Evolutionary conservation across 2,797 vertebrate genomes (phyloP).

Genomic region (Phalloptychus januarius): DNA sequence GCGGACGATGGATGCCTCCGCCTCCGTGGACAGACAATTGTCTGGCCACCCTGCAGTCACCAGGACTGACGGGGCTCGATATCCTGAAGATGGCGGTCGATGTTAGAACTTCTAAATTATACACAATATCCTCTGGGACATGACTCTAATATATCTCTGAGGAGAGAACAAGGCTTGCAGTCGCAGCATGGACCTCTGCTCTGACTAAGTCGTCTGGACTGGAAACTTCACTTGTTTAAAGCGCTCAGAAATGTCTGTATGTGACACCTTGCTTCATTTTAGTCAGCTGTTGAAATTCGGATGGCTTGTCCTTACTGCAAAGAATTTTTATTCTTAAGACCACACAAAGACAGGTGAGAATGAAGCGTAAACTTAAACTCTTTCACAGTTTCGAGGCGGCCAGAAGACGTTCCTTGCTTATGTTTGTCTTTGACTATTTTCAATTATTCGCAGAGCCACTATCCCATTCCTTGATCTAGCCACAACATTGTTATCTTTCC

Average conservation of each 20-base stretch:
- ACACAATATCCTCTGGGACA: constrained; percentile 62
- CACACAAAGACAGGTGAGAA: neutral
- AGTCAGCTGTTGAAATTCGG: constrained; percentile 4
- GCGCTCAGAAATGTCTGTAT: constrained; percentile 27
- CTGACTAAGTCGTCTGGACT: constrained; percentile 26
- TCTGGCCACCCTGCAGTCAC: constrained; percentile 61
- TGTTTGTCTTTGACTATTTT: constrained; percentile 74
- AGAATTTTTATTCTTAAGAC: neutral
- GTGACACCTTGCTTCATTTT: constrained; percentile 15
- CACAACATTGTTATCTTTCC: constrained; percentile 77
- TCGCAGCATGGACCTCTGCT: constrained; percentile 22
- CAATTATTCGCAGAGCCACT: constrained; percentile 67
- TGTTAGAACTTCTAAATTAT: constrained; percentile 84
- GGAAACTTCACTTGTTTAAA: constrained; percentile 24
- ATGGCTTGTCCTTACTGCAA: neutral
- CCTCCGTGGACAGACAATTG: constrained; percentile 73
- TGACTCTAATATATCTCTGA: constrained; percentile 57
- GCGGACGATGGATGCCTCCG: constrained; percentile 38
- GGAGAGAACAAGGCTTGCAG: constrained; percentile 31
- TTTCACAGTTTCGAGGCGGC: constrained; percentile 4
- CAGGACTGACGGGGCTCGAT: constrained; percentile 78
- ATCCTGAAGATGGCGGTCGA: constrained; percentile 83
- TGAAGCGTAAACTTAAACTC: neutral
- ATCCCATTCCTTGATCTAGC: constrained; percentile 72
- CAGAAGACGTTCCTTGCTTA: constrained; percentile 44